phyloP scores from a whole-genome alignment of 2,888 invertebrate genomes.

The Drosophila niveifrons region DNA sequence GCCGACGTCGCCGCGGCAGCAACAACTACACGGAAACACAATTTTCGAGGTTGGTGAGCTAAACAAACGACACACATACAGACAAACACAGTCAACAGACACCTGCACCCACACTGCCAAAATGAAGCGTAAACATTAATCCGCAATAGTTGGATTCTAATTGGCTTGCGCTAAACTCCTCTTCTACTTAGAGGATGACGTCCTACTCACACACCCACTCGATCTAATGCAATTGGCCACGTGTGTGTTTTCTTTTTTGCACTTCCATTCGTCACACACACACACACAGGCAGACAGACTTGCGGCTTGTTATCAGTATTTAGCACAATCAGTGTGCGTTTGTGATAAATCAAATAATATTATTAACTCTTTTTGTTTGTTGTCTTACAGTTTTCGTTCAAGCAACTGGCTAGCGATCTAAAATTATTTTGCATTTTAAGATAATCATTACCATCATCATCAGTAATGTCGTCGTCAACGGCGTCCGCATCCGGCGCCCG shows the following conservation, averaged over 20 bases:
- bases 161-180: slow-evolving; percentile 1
- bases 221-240: slow-evolving; percentile 40
- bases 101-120: slow-evolving; percentile 1
- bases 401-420: slow-evolving; percentile 12
- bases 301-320: slow-evolving; percentile 28
- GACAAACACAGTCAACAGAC: background rate
- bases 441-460: slow-evolving; percentile 7
- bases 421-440: slow-evolving; percentile 43
- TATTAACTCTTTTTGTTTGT: slow-evolving; percentile 1
- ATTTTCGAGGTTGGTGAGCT: slow-evolving; percentile 46
- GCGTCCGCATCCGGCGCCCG: slow-evolving; percentile 73
- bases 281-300: background rate
- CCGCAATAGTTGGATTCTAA: slow-evolving; percentile 10
- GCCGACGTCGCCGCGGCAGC: background rate
- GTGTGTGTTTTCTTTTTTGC: slow-evolving; percentile 34
- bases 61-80: slow-evolving; percentile 20
- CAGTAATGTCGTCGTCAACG: slow-evolving; percentile 68
- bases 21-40: slow-evolving; percentile 41
- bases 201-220: slow-evolving; percentile 2
- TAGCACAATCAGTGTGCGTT: slow-evolving; percentile 11
- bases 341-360: slow-evolving; percentile 30
- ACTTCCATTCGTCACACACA: slow-evolving; percentile 3
- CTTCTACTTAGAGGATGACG: background rate
- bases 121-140: slow-evolving; percentile 3
- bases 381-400: slow-evolving; percentile 41